Conservation (phyloP, 1,140 invertebrate genomes). For the Drosophila bocki region DNA sequence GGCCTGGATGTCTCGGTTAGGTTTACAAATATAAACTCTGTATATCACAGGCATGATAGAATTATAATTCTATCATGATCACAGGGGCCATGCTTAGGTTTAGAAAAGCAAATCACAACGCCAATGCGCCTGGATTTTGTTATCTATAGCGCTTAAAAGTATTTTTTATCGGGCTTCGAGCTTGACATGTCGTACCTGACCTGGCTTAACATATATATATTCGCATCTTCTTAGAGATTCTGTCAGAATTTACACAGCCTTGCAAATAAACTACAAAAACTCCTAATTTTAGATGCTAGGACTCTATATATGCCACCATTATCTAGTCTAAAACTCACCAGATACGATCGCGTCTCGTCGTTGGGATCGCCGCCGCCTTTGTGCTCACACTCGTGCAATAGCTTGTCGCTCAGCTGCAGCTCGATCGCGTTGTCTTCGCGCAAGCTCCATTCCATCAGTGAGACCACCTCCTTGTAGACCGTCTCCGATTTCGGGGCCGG, state of each 20-base stretch:
- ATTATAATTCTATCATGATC: too few species aligned
- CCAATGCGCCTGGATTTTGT: neutral
- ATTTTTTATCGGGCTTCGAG: neutral
- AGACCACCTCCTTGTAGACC: slow-evolving; percentile 73
- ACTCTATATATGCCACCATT: slow-evolving; percentile 12
- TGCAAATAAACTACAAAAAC: neutral
- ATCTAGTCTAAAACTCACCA: slow-evolving; percentile 40
- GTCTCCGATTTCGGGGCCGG: slow-evolving; percentile 70
- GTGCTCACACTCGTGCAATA: slow-evolving; percentile 65
- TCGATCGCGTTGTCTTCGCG: slow-evolving; percentile 79
- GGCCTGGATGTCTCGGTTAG: neutral
- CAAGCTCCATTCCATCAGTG: slow-evolving; percentile 75
- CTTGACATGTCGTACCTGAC: neutral
- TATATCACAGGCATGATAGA: too few species aligned
- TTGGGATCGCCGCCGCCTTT: slow-evolving; percentile 58
- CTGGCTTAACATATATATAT: neutral
- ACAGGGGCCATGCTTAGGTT: neutral
- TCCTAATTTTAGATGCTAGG: neutral
- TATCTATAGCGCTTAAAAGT: neutral
- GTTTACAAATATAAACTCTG: neutral
- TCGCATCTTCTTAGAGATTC: neutral
- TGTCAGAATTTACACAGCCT: neutral
- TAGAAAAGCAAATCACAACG: neutral
- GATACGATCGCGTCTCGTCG: slow-evolving; percentile 72
- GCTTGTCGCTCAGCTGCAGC: slow-evolving; percentile 73